Evolutionary conservation across 1,140 invertebrate species (phyloP).

Genomic region (Grapholita molesta): DNA sequence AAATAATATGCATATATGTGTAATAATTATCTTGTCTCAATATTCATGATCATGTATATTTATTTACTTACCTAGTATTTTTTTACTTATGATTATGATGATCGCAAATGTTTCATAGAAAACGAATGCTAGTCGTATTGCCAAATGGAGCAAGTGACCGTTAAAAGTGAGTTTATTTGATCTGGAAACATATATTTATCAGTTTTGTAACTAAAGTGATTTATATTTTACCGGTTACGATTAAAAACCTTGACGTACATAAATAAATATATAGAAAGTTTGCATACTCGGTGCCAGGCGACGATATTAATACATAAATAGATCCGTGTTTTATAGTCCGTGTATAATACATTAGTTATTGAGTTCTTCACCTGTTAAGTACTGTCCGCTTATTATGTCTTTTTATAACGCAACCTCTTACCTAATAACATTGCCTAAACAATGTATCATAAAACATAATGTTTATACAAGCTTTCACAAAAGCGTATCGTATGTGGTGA

Average conservation of each 20-base stretch:
- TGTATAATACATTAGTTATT: too few species aligned
- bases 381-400: background rate
- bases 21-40: too few species aligned
- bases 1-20: too few species aligned
- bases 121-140: conserved; percentile 3
- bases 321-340: background rate
- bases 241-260: background rate
- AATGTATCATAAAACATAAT: conserved; percentile 8
- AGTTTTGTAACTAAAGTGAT: background rate
- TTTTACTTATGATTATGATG: too few species aligned
- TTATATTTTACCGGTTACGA: background rate
- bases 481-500: background rate
- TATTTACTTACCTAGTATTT: too few species aligned
- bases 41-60: too few species aligned
- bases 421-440: conserved; percentile 6
- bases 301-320: background rate
- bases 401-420: conserved; percentile 3
- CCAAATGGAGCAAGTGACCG: conserved; percentile 7
- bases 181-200: background rate
- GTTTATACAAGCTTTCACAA: conserved; percentile 2
- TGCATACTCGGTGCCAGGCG: background rate
- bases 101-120: background rate
- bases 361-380: background rate
- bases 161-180: background rate
- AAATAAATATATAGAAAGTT: background rate